Conservation (phyloP, 2,888 invertebrate species). For the Ectemnius continuus region DNA sequence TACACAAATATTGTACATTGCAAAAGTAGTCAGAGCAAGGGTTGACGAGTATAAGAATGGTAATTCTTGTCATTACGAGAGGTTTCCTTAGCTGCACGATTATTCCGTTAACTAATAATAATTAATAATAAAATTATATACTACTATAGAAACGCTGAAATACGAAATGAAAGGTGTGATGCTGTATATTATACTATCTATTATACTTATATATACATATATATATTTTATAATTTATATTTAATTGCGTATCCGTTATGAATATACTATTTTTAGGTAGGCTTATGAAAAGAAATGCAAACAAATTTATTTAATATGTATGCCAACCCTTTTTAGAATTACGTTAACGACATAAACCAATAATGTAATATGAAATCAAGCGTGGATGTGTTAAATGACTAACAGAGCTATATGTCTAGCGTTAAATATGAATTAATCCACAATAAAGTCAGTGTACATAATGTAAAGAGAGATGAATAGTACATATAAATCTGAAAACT, state of each 20-base stretch:
- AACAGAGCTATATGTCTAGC: constrained; percentile 53
- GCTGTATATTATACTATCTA: constrained; percentile 68
- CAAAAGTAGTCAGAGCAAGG: constrained; percentile 72
- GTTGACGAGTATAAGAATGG: constrained; percentile 60
- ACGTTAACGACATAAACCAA: constrained; percentile 56
- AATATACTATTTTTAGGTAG: constrained; percentile 62
- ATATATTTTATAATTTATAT: constrained; percentile 72
- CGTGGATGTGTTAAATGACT: constrained; percentile 54
- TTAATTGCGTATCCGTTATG: constrained; percentile 62
- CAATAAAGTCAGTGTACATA: constrained; percentile 73
- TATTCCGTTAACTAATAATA: constrained; percentile 49
- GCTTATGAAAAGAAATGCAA: constrained; percentile 30
- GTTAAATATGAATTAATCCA: constrained; percentile 58
- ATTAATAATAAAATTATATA: background rate
- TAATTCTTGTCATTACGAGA: constrained; percentile 27
- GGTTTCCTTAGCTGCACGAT: constrained; percentile 45
- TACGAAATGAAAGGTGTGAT: constrained; percentile 48
- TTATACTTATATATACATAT: constrained; percentile 62
- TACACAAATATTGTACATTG: constrained; percentile 68
- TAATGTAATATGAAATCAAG: constrained; percentile 54
- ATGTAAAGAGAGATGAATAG: constrained; percentile 74
- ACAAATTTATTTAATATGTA: constrained; percentile 47
- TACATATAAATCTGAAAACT: constrained; percentile 71
- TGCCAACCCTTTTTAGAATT: constrained; percentile 53
- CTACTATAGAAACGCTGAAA: too few relatives aligned